A percentile compares a stretch with the other conserved stretches of the same genome.
These are phyloP conservation scores for Lepidurus couesii DNA, from an alignment of 1,140 invertebrate species.

Conservation along the genomic window DNA sequence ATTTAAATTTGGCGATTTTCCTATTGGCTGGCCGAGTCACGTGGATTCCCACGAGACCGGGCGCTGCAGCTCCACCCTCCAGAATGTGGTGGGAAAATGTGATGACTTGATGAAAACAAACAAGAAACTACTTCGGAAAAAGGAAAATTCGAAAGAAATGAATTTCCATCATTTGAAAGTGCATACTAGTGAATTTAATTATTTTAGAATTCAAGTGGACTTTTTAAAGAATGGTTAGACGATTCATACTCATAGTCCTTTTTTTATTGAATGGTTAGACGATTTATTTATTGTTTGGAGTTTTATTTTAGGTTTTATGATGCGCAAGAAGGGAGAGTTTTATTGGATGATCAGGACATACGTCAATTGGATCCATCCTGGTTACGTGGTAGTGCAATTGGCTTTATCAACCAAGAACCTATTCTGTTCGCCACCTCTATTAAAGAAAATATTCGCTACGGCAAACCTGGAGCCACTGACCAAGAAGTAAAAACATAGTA, in stretches of 20 bases:
- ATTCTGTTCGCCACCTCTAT: conserved; percentile 86
- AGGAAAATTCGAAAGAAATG: not conserved
- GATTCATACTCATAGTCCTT: too few species aligned
- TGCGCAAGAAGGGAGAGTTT: conserved; percentile 64
- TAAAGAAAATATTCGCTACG: conserved; percentile 89
- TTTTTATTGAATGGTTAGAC: not conserved
- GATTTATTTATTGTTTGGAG: not conserved
- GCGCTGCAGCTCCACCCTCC: too few species aligned
- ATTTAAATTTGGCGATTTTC: too few species aligned
- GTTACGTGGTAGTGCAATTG: conserved; percentile 72
- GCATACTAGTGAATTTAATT: not conserved
- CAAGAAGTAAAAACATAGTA: conserved; percentile 51
- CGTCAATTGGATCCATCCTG: conserved; percentile 71
- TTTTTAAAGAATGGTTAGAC: not conserved
- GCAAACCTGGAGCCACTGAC: conserved; percentile 56
- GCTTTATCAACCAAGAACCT: conserved; percentile 89
- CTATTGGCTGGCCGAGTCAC: too few species aligned
- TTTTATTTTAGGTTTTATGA: conserved; percentile 71
- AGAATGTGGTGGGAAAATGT: too few species aligned
- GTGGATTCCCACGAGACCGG: too few species aligned
- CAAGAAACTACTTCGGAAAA: too few species aligned
- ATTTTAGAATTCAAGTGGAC: not conserved
- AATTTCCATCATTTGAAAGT: not conserved
- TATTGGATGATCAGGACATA: conserved; percentile 72
- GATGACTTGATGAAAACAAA: too few species aligned